Evolutionary conservation across 2,888 invertebrate species (phyloP), one percentile per base, ranked within the genome.

Genomic region (Seira ritae): DNA sequence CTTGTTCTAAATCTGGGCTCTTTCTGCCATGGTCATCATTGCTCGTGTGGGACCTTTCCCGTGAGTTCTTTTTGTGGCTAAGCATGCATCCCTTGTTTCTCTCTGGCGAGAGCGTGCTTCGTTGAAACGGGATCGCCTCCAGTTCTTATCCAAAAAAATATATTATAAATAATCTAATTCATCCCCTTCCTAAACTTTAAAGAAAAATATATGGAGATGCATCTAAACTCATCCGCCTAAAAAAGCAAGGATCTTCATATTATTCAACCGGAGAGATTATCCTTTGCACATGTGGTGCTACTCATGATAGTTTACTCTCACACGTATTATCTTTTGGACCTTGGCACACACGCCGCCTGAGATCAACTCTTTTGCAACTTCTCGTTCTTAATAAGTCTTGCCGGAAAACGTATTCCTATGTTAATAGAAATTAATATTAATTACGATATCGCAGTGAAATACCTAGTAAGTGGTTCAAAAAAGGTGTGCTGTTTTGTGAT

Each of bases 21-120:
- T 2, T 42, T 76, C 6, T 77, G 46, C 70, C 81, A 81, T 81
- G 71, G 71, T 71, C 81, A 73, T 68, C 82, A 73, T 73, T 78
- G 69, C 82, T 78, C 82, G 82, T 83, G 77, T 78, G 82, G 82
- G 82, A 83, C 82, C 73, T 83, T 83, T 62, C 60, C 65, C 77
- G 67, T 78, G 82, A 78, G 77, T 31, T 77, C 20, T 62, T 62
- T 22, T 73, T 67, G 46, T 78, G 82, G 82, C 23, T 55, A 77
- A 76, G 77, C 76, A 82, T 78, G 82, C 77, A 83, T 77, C 82
- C 82, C 82, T 83, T 68, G 62, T 62, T 62, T 62, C 20, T 62
- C 20, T 62, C 12, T 55, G 3, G 55, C 17, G 72, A 77, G 73
- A 83, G 77, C 50, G 65, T 73, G 62, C 20, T 62, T 22, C 62